Percentiles rank a stretch among this genome's conserved stretches.
These are phyloP conservation scores for Epizoanthus illoricatus DNA, from an alignment of 92 coral and sea anemone genomes.

Conservation along the genomic window DNA sequence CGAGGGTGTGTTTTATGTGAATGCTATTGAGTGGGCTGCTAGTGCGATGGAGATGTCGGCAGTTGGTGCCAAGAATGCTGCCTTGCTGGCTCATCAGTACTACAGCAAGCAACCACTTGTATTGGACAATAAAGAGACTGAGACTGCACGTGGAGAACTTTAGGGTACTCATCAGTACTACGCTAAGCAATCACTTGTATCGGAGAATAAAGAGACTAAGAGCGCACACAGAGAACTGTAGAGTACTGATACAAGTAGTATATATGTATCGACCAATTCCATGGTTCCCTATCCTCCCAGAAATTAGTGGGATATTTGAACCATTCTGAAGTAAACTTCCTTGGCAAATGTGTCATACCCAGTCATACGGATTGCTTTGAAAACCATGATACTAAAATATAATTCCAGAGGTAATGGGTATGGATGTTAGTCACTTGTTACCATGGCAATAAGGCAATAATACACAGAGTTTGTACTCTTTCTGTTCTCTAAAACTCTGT, in stretches of 20 bases:
- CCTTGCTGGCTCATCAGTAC: conserved; percentile 73
- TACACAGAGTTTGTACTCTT: too few species aligned
- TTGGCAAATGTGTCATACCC: too few species aligned
- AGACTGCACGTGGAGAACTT: conserved; percentile 33
- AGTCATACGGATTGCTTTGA: too few species aligned
- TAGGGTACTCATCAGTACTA: conserved; percentile 53
- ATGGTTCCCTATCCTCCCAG: too few species aligned
- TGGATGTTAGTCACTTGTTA: too few species aligned
- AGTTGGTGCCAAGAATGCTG: conserved; percentile 87
- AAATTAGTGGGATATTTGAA: too few species aligned
- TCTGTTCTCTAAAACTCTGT: too few species aligned
- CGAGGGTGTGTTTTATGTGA: conserved; percentile 92
- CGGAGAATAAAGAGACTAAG: neutral
- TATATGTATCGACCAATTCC: too few species aligned
- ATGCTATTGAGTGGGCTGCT: conserved; percentile 91
- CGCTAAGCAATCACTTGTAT: neutral
- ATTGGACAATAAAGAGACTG: neutral
- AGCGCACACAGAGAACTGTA: conserved; percentile 51
- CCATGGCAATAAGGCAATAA: too few species aligned
- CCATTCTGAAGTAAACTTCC: too few species aligned
- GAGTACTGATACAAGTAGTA: neutral
- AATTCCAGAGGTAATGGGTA: too few species aligned
- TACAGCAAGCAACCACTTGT: conserved; percentile 12
- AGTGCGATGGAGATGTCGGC: conserved; percentile 99
- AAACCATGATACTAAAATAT: too few species aligned